These are phyloP conservation scores for Lithobates sylvaticus DNA, from an alignment of 2,797 vertebrate genomes.

Conservation along the genomic window DNA sequence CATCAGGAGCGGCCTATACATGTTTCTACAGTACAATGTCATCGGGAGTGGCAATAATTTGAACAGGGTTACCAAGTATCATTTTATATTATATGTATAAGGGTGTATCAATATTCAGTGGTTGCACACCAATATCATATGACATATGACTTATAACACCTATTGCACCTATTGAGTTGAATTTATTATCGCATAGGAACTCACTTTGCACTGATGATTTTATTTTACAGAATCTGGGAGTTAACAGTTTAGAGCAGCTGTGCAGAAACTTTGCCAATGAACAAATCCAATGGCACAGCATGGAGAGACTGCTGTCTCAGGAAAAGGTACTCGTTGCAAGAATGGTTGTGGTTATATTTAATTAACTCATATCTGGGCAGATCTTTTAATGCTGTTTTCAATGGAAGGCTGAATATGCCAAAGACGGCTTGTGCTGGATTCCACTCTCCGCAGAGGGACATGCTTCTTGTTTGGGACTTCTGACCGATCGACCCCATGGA, in stretches of 20 bases:
- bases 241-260: slow-evolving; percentile 93
- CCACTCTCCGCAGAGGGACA: slow-evolving; percentile 74
- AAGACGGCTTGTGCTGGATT: slow-evolving; percentile 85
- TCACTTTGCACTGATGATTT: not conserved
- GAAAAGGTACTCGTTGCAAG: slow-evolving; percentile 81
- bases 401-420: slow-evolving; percentile 85
- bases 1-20: no score
- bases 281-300: slow-evolving; percentile 85
- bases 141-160: no score
- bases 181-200: no score
- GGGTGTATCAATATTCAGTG: no score
- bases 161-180: no score
- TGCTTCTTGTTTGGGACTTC: slow-evolving; percentile 84
- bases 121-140: no score
- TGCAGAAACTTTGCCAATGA: slow-evolving; percentile 94
- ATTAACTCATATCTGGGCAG: not conserved
- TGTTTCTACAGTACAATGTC: no score
- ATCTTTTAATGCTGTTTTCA: slow-evolving; percentile 16
- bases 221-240: slow-evolving; percentile 81
- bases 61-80: no score
- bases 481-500: slow-evolving; percentile 84
- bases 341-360: not conserved
- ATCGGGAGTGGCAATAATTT: no score
- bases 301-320: slow-evolving; percentile 82
- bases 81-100: no score